Evolutionary conservation across 2,797 vertebrate species (phyloP).

Genomic region (Channa striata): DNA sequence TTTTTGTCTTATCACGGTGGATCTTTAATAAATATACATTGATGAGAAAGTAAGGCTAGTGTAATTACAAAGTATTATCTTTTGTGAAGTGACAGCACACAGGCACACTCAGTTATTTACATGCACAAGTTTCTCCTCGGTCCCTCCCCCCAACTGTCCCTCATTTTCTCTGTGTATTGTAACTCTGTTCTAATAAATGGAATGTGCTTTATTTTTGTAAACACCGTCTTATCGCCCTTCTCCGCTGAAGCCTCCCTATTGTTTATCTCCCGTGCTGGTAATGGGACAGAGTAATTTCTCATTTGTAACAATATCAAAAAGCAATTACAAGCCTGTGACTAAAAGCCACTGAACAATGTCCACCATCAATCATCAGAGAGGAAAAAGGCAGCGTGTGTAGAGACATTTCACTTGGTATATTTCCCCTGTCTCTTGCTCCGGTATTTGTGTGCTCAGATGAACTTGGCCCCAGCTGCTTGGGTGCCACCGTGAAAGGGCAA

Average conservation of each 20-base stretch:
- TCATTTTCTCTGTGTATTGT: conserved; percentile 10
- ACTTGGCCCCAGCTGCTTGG: conserved; percentile 53
- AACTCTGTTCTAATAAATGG: conserved; percentile 38
- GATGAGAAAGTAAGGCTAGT: neutral
- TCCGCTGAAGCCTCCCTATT: conserved; percentile 58
- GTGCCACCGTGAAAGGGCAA: conserved; percentile 61
- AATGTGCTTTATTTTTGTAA: conserved; percentile 51
- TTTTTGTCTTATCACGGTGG: neutral
- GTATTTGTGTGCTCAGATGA: conserved; percentile 65
- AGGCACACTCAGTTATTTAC: conserved; percentile 13
- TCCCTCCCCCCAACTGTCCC: neutral
- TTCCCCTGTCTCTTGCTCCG: conserved; percentile 61
- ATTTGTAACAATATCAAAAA: conserved; percentile 86
- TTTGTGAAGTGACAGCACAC: neutral
- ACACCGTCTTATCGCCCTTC: conserved; percentile 51
- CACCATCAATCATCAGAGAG: conserved; percentile 79
- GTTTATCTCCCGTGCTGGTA: conserved; percentile 78
- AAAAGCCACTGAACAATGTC: conserved; percentile 83
- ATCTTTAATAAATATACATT: conserved; percentile 2
- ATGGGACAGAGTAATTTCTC: conserved; percentile 82
- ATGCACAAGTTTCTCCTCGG: conserved; percentile 17
- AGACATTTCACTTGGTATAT: conserved; percentile 60
- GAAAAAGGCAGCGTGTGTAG: conserved; percentile 42
- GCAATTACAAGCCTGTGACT: conserved; percentile 82
- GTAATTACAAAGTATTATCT: neutral